Percentiles rank a stretch among this genome's conserved stretches.
Conservation (phyloP, 2,888 invertebrate genomes). For the Odontomyia ornata region DNA sequence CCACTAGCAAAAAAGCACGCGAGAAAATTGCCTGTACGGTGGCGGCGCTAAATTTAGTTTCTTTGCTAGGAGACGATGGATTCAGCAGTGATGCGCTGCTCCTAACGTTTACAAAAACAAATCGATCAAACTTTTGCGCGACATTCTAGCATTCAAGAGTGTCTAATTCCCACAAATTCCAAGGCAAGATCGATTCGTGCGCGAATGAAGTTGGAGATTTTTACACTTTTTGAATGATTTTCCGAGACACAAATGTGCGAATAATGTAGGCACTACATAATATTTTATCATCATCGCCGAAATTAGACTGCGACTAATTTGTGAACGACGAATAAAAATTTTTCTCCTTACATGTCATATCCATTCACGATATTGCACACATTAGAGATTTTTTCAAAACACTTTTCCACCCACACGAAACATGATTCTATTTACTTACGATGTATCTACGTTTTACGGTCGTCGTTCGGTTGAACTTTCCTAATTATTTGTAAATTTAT, state of each 20-base stretch:
- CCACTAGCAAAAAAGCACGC: not conserved
- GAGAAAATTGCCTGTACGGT: not conserved
- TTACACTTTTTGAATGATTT: not conserved
- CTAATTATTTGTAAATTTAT: not conserved
- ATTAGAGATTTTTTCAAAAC: slow-evolving; percentile 1
- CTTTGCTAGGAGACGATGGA: slow-evolving; percentile 5
- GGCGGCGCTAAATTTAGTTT: slow-evolving; percentile 36
- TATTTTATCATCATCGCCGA: slow-evolving; percentile 36
- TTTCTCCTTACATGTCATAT: slow-evolving; percentile 33
- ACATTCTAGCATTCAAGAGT: slow-evolving; percentile 36
- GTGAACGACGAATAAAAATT: slow-evolving; percentile 19
- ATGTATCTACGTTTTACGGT: slow-evolving; percentile 2
- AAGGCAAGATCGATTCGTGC: not conserved
- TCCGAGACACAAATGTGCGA: too few relatives aligned
- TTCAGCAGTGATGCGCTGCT: slow-evolving; percentile 32
- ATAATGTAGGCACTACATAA: not conserved
- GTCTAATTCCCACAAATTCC: not conserved
- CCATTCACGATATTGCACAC: not conserved
- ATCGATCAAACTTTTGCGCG: slow-evolving; percentile 50
- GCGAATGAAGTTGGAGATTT: not conserved
- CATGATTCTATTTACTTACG: slow-evolving; percentile 22
- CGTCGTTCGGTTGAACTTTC: not conserved
- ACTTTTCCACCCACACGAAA: not conserved
- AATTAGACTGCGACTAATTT: slow-evolving; percentile 20
- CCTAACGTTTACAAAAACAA: slow-evolving; percentile 46